A percentile compares a stretch with the other conserved stretches of the same genome.
These are phyloP conservation scores for Brachypodius melanocephalos DNA, from an alignment of 2,113 vertebrate genomes.

Conservation along the genomic window DNA sequence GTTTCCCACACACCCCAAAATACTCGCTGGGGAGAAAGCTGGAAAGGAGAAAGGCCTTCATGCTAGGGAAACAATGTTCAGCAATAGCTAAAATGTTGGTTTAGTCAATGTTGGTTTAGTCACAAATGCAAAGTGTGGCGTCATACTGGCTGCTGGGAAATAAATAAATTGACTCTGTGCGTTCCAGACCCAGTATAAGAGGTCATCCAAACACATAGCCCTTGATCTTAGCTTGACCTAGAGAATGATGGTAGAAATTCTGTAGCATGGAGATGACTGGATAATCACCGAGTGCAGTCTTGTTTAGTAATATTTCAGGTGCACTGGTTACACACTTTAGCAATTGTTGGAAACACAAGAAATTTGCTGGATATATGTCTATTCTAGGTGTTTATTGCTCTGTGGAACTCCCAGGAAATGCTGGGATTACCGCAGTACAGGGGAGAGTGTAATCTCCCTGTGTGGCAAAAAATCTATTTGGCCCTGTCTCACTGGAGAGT, in stretches of 20 bases:
- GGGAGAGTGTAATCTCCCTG: background rate
- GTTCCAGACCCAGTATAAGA: background rate
- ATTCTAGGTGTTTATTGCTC: background rate
- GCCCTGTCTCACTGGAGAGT: background rate
- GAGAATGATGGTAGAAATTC: background rate
- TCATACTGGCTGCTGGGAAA: background rate
- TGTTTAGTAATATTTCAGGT: background rate
- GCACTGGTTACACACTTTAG: background rate
- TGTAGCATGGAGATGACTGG: background rate
- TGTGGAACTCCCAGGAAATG: background rate
- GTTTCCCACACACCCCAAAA: rapidly evolving
- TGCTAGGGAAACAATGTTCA: background rate
- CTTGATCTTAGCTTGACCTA: background rate
- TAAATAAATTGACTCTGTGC: background rate
- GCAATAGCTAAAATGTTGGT: background rate
- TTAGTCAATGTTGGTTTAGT: background rate
- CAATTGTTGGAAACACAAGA: background rate
- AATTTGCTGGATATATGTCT: background rate
- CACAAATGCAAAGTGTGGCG: background rate
- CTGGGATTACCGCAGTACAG: background rate
- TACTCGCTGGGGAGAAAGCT: rapidly evolving
- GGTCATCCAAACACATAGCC: background rate
- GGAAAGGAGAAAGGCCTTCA: background rate
- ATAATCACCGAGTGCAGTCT: background rate
- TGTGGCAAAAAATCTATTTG: background rate